Evolutionary conservation across 2,113 vertebrate species (phyloP).

Genomic region (Rhabdomys dilectus): DNA sequence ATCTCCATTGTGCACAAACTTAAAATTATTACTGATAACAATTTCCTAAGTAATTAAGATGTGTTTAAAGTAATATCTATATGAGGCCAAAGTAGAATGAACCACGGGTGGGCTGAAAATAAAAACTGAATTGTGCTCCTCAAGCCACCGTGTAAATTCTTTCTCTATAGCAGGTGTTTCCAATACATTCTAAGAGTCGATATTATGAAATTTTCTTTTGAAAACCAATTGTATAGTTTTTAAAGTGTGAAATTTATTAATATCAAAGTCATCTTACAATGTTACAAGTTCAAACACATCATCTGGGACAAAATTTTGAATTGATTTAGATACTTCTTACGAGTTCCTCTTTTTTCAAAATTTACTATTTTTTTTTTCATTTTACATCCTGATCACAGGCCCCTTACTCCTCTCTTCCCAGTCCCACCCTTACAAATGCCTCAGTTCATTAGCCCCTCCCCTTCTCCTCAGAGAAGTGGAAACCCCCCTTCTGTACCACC

Average conservation of each 20-base stretch:
- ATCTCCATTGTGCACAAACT: background rate
- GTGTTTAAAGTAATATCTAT: background rate
- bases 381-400: too few relatives aligned
- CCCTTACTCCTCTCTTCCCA: too few relatives aligned
- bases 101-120: background rate
- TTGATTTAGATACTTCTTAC: background rate
- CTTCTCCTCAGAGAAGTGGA: too few relatives aligned
- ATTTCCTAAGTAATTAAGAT: conserved; percentile 46
- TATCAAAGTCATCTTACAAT: background rate
- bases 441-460: too few relatives aligned
- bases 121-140: background rate
- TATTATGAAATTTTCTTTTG: background rate
- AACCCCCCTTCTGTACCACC: too few relatives aligned
- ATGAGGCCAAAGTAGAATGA: background rate
- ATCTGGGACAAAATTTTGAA: background rate
- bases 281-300: background rate
- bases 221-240: background rate
- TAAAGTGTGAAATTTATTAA: background rate
- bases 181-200: background rate
- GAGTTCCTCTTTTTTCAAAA: background rate
- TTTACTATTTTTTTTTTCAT: too few relatives aligned
- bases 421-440: too few relatives aligned
- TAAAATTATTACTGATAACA: background rate
- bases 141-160: background rate
- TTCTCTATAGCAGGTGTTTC: conserved; percentile 15